Evolutionary conservation across 1,140 invertebrate genomes (phyloP), one percentile per base, ranked within the genome.

Genomic region (Onthophagus taurus): DNA sequence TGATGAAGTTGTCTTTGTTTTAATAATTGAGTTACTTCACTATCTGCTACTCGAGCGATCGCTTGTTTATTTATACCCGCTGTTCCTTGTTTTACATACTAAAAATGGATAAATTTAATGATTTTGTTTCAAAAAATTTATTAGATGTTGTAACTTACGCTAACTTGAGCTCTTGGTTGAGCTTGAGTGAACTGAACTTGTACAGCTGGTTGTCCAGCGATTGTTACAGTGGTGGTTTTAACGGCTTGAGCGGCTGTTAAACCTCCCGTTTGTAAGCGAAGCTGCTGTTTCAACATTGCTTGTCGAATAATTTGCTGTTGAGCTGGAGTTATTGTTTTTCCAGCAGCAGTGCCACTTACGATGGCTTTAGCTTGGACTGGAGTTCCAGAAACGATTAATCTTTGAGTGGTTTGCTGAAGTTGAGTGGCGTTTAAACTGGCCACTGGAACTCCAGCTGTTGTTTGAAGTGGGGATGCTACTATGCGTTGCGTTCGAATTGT

Each of bases 1-100:
- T 78, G 73, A 20, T 74, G 70, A 18, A 74, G 72, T 13, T 76
- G 70, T 46, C 83, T 80, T 12, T 76, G 68, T 50, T 85, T 84
- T 0, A 86, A 60, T 12, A 86, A 47, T 7, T 80, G 75, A 7
- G 77, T 72, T 70, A 87, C 77, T 57, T 86, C 83, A 14, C 73
- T 70, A 13, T 84, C 78, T 0, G 80, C 73, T 2, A 82, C 72
- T 37, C 71, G 72, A 47, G 65, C 70, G 38, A 64, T 69, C 17
- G 54, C 66, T 55, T 68, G 57, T 62, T 69, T 55, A 58, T 47
- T 49, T 2, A 59, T 48, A 13, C 51, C 48, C 2, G 67, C 52
- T 56, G 67, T 39, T 54, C 54, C 14, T 57, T 49, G 1, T 58
- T 55, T 57, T 34, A 50, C 17, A 48, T 49, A 2, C 45, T 47